Percentiles rank a stretch among this genome's conserved stretches.
phyloP scores from a whole-genome alignment of 2,797 vertebrate genomes.

The Miopithecus talapoin region DNA sequence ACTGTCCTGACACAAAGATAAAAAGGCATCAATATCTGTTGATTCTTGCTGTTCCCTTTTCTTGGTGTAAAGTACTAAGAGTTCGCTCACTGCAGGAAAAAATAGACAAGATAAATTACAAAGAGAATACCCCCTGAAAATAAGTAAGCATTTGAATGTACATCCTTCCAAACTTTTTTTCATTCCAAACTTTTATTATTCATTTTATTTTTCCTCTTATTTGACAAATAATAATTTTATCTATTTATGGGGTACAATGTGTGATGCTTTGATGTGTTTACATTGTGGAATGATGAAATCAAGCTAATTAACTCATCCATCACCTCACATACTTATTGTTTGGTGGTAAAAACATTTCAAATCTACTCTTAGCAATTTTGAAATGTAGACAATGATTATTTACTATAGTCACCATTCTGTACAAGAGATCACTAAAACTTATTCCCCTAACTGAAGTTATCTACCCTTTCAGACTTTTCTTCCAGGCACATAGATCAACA shows the following conservation, averaged over 20 bases:
- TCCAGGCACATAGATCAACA: background rate
- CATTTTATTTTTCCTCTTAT: background rate
- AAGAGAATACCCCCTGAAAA: background rate
- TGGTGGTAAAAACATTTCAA: background rate
- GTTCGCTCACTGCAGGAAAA: background rate
- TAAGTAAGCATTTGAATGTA: background rate
- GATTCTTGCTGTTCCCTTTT: background rate
- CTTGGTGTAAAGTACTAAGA: background rate
- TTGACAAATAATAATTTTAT: background rate
- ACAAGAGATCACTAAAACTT: background rate
- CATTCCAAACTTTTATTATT: background rate
- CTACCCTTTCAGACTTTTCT: background rate
- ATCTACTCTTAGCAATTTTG: background rate
- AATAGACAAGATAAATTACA: background rate
- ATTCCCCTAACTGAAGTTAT: no score
- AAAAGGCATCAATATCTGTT: rapidly evolving
- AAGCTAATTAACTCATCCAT: background rate
- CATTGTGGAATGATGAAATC: background rate
- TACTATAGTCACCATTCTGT: background rate
- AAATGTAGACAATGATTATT: background rate
- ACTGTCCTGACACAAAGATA: background rate
- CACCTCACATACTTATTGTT: background rate
- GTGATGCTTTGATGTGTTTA: background rate
- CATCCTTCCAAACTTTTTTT: background rate
- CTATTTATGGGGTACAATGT: no score